Percentiles rank a stretch among this genome's conserved stretches.
phyloP scores from a whole-genome alignment of 2,888 invertebrate genomes.

The Drosophila rellima region DNA sequence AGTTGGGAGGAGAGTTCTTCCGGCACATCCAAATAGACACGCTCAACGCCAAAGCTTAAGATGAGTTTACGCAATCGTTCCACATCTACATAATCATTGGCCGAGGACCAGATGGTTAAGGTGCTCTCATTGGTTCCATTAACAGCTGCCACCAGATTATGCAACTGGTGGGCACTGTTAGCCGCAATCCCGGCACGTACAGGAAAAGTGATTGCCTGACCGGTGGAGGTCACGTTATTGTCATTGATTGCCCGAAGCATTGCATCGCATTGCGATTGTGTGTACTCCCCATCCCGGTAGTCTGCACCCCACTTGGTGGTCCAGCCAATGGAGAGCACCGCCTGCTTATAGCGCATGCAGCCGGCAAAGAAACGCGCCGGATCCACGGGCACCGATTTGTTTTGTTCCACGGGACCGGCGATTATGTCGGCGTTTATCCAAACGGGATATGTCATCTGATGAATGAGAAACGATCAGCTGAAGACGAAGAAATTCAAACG shows the following conservation, averaged over 20 bases:
- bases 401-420: conserved; percentile 89
- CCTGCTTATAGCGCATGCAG: conserved; percentile 88
- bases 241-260: conserved; percentile 89
- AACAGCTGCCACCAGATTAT: conserved; percentile 87
- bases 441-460: conserved; percentile 90
- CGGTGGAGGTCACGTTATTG: conserved; percentile 84
- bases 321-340: conserved; percentile 94
- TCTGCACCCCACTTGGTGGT: conserved; percentile 89
- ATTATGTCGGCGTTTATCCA: conserved; percentile 95
- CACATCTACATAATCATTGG: conserved; percentile 89
- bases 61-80: conserved; percentile 89
- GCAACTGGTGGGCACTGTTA: conserved; percentile 88
- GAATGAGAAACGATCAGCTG: neutral
- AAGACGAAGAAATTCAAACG: neutral
- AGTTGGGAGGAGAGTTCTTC: conserved; percentile 87
- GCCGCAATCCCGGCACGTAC: conserved; percentile 90
- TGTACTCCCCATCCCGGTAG: conserved; percentile 88
- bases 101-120: conserved; percentile 92
- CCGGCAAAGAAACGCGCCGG: conserved; percentile 88
- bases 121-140: conserved; percentile 86
- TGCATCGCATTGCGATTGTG: conserved; percentile 88
- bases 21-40: conserved; percentile 93
- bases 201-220: conserved; percentile 93
- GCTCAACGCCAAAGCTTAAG: conserved; percentile 88
- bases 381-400: conserved; percentile 88